phyloP scores from a whole-genome alignment of 2,113 vertebrate genomes.

The Amblyornis subalaris region DNA sequence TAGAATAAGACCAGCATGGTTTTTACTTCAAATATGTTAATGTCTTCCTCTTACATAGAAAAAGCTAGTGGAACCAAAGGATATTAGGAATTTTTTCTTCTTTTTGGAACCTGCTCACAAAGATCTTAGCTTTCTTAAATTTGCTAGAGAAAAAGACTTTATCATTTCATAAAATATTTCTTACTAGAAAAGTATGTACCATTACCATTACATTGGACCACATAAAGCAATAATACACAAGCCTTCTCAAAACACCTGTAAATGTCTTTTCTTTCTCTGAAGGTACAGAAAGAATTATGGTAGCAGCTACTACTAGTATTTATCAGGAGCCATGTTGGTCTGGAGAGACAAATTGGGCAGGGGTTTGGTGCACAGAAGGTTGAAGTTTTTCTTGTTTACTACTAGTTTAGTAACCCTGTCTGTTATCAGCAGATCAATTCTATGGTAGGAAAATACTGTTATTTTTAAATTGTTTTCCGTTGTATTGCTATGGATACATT shows the following conservation, averaged over 20 bases:
- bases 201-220: not conserved
- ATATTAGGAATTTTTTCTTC: not conserved
- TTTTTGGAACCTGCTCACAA: not conserved
- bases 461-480: not conserved
- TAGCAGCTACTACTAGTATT: not conserved
- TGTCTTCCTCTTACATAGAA: not conserved
- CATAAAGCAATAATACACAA: not conserved
- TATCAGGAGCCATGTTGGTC: not conserved
- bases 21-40: not conserved
- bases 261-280: not conserved
- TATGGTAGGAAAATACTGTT: not conserved
- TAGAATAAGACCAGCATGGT: not conserved
- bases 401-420: not conserved
- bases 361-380: accelerated
- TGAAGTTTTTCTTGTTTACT: not conserved
- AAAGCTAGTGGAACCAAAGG: not conserved
- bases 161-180: not conserved
- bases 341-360: not conserved
- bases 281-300: not conserved
- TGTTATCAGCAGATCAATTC: not conserved
- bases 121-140: not conserved
- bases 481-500: not conserved
- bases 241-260: not conserved
- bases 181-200: not conserved
- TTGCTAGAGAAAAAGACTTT: not conserved